Percentiles rank a stretch among this genome's conserved stretches.
These are phyloP conservation scores for Melanotaenia pygmaea DNA, from an alignment of 2,797 vertebrate genomes.

Conservation along the genomic window DNA sequence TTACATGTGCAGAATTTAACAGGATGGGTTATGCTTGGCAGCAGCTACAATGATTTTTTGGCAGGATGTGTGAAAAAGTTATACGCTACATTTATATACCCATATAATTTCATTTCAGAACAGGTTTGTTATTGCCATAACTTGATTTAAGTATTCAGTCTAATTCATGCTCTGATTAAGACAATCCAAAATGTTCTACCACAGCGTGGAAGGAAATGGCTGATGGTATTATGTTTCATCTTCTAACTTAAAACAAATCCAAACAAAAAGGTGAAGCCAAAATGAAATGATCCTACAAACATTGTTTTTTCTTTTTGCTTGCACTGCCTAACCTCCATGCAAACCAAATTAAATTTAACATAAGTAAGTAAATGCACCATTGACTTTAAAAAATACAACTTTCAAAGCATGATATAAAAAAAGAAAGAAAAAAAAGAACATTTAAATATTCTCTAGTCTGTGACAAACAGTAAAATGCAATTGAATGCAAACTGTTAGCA, in stretches of 20 bases:
- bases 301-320: not conserved
- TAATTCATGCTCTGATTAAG: not conserved
- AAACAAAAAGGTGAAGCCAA: not conserved
- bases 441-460: not conserved
- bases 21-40: constrained; percentile 24
- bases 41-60: constrained; percentile 13
- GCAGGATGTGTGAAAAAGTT: constrained; percentile 2
- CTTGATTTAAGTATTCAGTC: not conserved
- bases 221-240: not conserved
- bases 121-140: not conserved
- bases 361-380: accelerated
- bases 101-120: constrained; percentile 5
- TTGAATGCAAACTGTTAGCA: too few species aligned
- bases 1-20: constrained; percentile 36
- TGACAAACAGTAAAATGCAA: not conserved
- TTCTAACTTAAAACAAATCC: not conserved
- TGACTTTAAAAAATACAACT: not conserved
- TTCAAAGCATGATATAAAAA: not conserved
- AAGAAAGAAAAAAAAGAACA: not conserved
- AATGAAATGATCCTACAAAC: not conserved
- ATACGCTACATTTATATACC: not conserved
- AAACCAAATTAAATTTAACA: accelerated
- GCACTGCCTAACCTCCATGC: not conserved
- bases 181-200: not conserved
- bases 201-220: not conserved